Conservation (phyloP, 2,113 vertebrate genomes). For the Nymphicus hollandicus region DNA sequence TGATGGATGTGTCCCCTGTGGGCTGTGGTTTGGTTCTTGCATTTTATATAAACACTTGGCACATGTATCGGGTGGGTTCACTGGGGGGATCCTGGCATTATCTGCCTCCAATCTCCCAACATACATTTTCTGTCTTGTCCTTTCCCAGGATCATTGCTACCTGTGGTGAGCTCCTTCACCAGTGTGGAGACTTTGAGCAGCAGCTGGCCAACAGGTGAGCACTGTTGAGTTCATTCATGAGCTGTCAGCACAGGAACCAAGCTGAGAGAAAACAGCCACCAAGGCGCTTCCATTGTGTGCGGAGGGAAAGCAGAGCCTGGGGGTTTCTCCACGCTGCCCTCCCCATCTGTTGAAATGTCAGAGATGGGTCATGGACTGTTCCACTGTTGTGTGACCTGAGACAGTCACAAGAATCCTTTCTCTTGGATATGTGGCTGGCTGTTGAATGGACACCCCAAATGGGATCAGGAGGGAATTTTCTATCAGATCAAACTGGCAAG, state of each 20-base stretch:
- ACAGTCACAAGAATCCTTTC: background rate
- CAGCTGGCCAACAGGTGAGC: slow-evolving; percentile 80
- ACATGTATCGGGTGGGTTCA: background rate
- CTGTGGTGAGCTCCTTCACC: slow-evolving; percentile 82
- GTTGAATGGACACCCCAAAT: background rate
- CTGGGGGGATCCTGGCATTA: background rate
- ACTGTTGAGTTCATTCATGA: background rate
- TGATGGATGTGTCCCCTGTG: background rate
- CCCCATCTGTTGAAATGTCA: background rate
- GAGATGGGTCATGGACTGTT: background rate
- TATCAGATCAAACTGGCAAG: background rate
- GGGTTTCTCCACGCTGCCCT: background rate
- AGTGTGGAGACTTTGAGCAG: slow-evolving; percentile 83
- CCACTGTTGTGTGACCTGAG: background rate
- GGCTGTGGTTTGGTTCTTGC: background rate
- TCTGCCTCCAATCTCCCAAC: background rate
- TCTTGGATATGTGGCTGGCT: background rate
- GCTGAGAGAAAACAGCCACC: background rate
- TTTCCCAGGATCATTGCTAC: slow-evolving; percentile 76
- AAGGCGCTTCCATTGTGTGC: fast-evolving
- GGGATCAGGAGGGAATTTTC: slow-evolving; percentile 29
- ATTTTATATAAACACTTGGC: background rate
- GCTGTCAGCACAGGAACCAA: background rate
- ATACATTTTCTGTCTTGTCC: background rate
- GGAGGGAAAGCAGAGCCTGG: background rate